Base-by-base conservation (phyloP, 2,888 invertebrate species). In the Parascotia fuliginaria region DNA sequence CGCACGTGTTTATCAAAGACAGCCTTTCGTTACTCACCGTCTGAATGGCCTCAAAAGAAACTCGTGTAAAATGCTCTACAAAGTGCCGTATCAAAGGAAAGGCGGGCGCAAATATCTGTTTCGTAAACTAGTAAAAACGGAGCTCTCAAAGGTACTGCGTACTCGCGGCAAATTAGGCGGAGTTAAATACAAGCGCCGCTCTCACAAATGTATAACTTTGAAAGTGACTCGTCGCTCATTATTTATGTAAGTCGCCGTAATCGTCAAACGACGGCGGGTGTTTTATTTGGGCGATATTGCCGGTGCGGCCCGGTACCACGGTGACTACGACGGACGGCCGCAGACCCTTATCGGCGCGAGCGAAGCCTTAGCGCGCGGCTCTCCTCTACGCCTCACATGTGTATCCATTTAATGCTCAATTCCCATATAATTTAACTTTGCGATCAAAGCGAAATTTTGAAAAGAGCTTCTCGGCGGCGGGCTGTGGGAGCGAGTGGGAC, bases 1-100 rank as follows among this genome's bases (percentile, higher is more conserved):
- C 91, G 91, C 90, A 92, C 92, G 92, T 92, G 92, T 92, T 92
- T 91, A 92, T 91, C 91, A 92, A 91, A 92, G 92, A 91, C 92
- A 91, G 91, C 91, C 91, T 92, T 92, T 91, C 92, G 91, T 91
- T 92, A 91, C 91, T 91, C 89, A 89, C 89, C 90, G 92, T 91
- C 86, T 92, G 92, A 92, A 92, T 91, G 90, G 91, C 87, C 90
- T 92, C 92, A 91, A 92, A 92, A 91, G 91, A 91, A 91, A 89
- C 91, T 91, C 91, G 91, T 89, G 92, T 90, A 91, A 91, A 92
- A 92, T 88, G 90, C 88, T 91, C 86, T 88, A 89, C 91, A 91
- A 92, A 92, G 92, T 91, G 89, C 88, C 87, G 91, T 90, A 88
- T 92, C 89, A 91, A 91, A 92, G 90, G 89, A 81, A 84, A 87